A percentile compares a stretch with the other conserved stretches of the same genome.
Conservation (phyloP, 2,888 invertebrate genomes). For the Macaria notata region DNA sequence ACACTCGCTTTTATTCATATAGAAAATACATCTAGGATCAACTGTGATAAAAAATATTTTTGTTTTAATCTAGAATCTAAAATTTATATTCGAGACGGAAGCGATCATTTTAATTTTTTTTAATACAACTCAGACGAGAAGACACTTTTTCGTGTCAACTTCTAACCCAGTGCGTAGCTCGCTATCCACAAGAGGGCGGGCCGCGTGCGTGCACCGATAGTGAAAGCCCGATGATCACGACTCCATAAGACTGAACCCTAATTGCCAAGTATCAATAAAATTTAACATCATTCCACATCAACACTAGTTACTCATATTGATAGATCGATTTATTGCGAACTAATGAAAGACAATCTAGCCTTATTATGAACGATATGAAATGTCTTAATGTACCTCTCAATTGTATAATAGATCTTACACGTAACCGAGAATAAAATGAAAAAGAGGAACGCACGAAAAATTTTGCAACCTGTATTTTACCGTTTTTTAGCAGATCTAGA, state of each 20-base stretch:
- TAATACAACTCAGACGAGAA: too few relatives aligned
- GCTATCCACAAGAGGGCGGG: slow-evolving; percentile 35
- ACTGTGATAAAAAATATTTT: too few relatives aligned
- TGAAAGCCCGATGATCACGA: slow-evolving; percentile 71
- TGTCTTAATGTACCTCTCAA: neutral
- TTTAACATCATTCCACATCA: slow-evolving; percentile 25
- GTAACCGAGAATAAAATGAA: too few relatives aligned
- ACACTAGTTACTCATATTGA: slow-evolving; percentile 1
- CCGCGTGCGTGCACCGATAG: slow-evolving; percentile 55
- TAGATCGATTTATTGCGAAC: slow-evolving; percentile 4
- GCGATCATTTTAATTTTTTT: too few relatives aligned
- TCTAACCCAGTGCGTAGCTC: slow-evolving; percentile 22
- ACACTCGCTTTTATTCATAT: too few relatives aligned
- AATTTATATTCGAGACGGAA: too few relatives aligned
- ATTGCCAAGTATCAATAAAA: slow-evolving; percentile 50
- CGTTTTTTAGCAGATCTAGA: neutral
- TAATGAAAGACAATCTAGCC: slow-evolving; percentile 1
- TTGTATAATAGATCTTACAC: too few relatives aligned
- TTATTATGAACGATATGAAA: neutral
- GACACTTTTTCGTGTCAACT: slow-evolving; percentile 1
- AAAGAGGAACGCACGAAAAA: too few relatives aligned
- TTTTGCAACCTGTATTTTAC: too few relatives aligned
- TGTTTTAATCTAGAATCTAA: too few relatives aligned
- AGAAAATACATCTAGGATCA: too few relatives aligned
- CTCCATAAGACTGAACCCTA: slow-evolving; percentile 47